Evolutionary conservation across 2,797 vertebrate genomes (phyloP).

Genomic region (Delichon dasypus): DNA sequence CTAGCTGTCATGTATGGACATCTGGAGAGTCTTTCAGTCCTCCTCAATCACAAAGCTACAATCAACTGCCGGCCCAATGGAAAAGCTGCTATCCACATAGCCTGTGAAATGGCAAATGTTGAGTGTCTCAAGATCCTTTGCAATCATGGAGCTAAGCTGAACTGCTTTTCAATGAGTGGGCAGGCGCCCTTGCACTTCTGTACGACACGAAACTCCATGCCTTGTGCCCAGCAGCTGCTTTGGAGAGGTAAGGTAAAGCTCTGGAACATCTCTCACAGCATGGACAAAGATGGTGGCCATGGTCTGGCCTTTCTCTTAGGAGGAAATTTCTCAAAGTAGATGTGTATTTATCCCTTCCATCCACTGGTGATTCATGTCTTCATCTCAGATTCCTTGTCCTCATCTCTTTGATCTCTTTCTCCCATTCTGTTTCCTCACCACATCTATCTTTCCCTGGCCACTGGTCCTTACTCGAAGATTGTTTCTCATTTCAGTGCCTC

Average conservation of each 20-base stretch:
- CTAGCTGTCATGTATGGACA: conserved; percentile 90
- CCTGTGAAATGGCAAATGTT: conserved; percentile 83
- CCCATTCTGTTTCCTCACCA: neutral
- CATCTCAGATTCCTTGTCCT: neutral
- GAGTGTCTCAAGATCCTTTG: conserved; percentile 87
- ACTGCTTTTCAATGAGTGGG: conserved; percentile 88
- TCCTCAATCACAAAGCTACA: conserved; percentile 87
- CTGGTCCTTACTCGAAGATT: neutral
- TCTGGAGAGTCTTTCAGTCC: conserved; percentile 83
- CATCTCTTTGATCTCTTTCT: neutral
- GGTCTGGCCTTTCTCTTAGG: neutral
- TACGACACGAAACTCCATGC: conserved; percentile 80
- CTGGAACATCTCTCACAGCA: neutral
- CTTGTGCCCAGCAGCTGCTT: conserved; percentile 89
- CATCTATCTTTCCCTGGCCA: neutral
- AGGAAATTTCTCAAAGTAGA: neutral
- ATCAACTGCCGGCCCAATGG: conserved; percentile 92
- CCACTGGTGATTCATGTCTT: neutral
- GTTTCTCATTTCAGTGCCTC: neutral
- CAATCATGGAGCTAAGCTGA: conserved; percentile 84
- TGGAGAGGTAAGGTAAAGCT: conserved; percentile 84
- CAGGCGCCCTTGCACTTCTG: conserved; percentile 91
- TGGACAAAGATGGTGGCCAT: too few relatives aligned
- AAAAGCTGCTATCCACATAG: conserved; percentile 93
- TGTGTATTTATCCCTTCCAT: neutral